Percentiles rank a stretch among this genome's conserved stretches.
phyloP scores from a whole-genome alignment of 1,140 invertebrate genomes.

The Calycopis cecrops region DNA sequence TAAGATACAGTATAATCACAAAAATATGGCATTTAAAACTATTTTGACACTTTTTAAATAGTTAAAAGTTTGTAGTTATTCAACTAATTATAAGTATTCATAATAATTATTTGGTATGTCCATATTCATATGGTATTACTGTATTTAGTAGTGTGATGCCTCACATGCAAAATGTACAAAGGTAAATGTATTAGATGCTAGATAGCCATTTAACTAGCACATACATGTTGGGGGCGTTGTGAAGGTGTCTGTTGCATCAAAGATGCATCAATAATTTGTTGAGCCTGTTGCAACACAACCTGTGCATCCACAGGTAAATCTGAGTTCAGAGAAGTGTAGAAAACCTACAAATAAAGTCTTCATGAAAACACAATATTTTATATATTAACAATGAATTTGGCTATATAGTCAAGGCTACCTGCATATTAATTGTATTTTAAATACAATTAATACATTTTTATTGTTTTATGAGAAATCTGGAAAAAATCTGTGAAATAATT shows the following conservation, averaged over 20 bases:
- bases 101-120: not conserved
- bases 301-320: constrained; percentile 72
- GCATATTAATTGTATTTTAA: too few relatives aligned
- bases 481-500: too few relatives aligned
- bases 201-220: constrained; percentile 47
- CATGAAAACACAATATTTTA: constrained; percentile 25
- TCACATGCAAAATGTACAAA: constrained; percentile 24
- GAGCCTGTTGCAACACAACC: constrained; percentile 73
- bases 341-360: constrained; percentile 72
- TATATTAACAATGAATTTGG: too few relatives aligned
- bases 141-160: constrained; percentile 14
- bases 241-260: constrained; percentile 68
- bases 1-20: constrained; percentile 5
- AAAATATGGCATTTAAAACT: not conserved
- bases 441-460: too few relatives aligned
- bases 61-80: too few relatives aligned
- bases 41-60: too few relatives aligned
- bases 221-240: constrained; percentile 73
- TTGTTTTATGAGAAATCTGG: too few relatives aligned
- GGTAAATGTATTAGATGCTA: constrained; percentile 32
- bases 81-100: too few relatives aligned
- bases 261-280: constrained; percentile 74
- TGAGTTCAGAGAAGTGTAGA: constrained; percentile 60
- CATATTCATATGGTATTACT: constrained; percentile 11
- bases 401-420: too few relatives aligned